These are phyloP conservation scores for Smutsia gigantea DNA, from an alignment of 2,797 vertebrate genomes.

Conservation along the genomic window DNA sequence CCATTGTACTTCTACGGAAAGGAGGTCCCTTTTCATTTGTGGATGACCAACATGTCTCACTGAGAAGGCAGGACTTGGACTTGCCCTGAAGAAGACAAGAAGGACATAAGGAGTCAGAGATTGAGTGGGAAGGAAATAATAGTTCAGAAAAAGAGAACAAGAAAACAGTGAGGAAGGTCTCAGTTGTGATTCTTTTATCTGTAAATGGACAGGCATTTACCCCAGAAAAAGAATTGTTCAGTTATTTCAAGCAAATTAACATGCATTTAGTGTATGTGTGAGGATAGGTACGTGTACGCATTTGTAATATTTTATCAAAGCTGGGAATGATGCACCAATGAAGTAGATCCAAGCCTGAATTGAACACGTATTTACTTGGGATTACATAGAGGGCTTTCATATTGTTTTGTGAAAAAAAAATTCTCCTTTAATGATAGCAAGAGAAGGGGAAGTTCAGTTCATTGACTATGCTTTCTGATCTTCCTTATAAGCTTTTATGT, in stretches of 20 bases:
- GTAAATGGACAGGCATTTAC: background rate
- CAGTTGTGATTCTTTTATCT: background rate
- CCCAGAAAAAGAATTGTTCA: background rate
- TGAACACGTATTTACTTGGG: constrained; percentile 43
- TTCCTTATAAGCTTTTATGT: constrained; percentile 10
- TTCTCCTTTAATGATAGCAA: constrained; percentile 30
- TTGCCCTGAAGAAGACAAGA: background rate
- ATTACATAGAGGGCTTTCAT: background rate
- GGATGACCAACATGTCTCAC: background rate
- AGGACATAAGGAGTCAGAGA: background rate
- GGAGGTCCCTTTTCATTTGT: background rate
- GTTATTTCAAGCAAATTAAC: background rate
- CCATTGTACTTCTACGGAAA: background rate
- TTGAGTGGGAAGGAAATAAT: background rate
- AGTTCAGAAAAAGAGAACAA: background rate
- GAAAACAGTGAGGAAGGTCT: background rate
- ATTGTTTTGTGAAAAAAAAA: background rate
- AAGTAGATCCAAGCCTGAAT: background rate
- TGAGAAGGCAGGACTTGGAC: background rate
- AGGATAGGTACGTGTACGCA: background rate
- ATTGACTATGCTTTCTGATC: constrained; percentile 23
- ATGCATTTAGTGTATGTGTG: background rate
- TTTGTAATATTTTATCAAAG: constrained; percentile 24
- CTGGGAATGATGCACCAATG: background rate
- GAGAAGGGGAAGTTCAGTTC: background rate